Percentiles rank a stretch among this genome's conserved stretches.
Evolutionary conservation across 2,113 vertebrate species (phyloP).

Genomic region (Pycnonotus jocosus): DNA sequence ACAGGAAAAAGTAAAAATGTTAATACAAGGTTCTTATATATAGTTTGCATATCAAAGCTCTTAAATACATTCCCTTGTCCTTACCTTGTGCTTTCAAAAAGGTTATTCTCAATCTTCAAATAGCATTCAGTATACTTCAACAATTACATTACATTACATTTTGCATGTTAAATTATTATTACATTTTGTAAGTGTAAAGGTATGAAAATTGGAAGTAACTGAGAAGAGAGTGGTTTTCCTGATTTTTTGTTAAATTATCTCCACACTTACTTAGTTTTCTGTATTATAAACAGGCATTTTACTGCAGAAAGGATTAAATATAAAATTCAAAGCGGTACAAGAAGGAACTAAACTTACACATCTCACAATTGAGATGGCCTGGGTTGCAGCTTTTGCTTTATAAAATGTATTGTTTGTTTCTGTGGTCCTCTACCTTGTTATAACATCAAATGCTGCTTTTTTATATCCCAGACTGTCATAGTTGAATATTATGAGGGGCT

Average conservation of each 20-base stretch:
- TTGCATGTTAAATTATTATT: background rate
- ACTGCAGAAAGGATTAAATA: background rate
- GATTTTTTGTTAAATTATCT: background rate
- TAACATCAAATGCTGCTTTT: background rate
- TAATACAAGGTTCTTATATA: background rate
- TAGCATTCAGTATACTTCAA: background rate
- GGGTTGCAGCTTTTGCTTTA: background rate
- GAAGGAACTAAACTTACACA: background rate
- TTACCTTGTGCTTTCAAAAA: background rate
- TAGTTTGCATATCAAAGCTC: background rate
- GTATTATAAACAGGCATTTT: background rate
- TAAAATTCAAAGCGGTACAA: background rate
- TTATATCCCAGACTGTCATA: background rate
- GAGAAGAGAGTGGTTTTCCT: background rate
- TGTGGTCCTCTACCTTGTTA: background rate
- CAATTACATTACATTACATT: background rate
- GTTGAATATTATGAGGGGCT: background rate
- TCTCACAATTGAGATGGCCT: background rate
- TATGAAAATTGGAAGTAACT: constrained; percentile 2
- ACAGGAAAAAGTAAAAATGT: background rate
- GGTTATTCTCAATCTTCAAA: background rate
- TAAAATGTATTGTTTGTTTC: background rate
- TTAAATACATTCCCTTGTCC: background rate
- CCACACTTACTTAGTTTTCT: background rate
- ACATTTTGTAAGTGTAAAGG: background rate